Evolutionary conservation across 2,113 vertebrate genomes (phyloP), one percentile per base, ranked within the genome.

Genomic region (Plecturocebus donacophilus): DNA sequence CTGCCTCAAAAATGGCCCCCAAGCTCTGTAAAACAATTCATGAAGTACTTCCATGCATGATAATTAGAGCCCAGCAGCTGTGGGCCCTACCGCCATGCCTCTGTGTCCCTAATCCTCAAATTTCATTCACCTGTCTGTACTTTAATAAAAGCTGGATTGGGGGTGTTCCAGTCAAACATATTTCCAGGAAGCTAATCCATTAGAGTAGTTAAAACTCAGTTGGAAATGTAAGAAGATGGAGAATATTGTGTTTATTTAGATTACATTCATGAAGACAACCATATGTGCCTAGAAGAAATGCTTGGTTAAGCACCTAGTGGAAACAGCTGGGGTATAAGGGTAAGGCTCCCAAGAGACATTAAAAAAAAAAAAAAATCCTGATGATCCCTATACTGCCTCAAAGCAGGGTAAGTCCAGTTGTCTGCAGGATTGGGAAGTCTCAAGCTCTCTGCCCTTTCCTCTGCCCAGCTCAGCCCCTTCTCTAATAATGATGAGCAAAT

Each of bases 141-240:
- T 35, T 6, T 45, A 54, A 68, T 45, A 87, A 87, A 79, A 93
- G n/a, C 58, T 54, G 47, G 38, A 56, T 70, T 70, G 68, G 32
- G 49, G 38, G 52, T 77, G 47, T 70, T 56, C 47, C 8, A 47
- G 61, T 80, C 61, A 93, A 87, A 45, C 61, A 47, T 70, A 21
- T 79, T 21, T 32, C 49, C 21, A n/a, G n/a, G n/a, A 40, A 87
- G n/a, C 35, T 79, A 54, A 35, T 79, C 47, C 73, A 87, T 35
- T n/a, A 80, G 73, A 7, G 64, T 40, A 70, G 38, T 68, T 87
- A 58, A 93, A 92, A 85, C 75, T 64, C 30, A 92, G 75, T 38
- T 35, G 35, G 56, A 86, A 56, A 45, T 56, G 47, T 80, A 58
- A 35, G 73, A 87, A 70, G 42, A 66, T 71, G 47, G 47, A 80